These are phyloP conservation scores for Eurystomus glaucurus DNA, from an alignment of 2,797 vertebrate species.

Conservation along the genomic window DNA sequence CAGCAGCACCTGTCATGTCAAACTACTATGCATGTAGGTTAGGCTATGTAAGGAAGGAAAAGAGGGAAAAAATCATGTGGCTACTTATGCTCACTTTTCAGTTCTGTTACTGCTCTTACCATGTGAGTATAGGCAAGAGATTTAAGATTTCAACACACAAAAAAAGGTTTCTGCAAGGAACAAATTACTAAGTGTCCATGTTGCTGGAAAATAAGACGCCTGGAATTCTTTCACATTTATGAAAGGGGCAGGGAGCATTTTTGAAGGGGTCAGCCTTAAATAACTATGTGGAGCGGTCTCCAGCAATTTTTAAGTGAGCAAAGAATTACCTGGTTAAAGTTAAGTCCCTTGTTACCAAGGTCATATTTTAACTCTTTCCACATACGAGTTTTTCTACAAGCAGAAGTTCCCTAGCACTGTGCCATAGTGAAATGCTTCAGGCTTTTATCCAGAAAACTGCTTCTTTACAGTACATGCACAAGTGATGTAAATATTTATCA, in stretches of 20 bases:
- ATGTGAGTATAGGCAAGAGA: not conserved
- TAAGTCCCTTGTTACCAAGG: not conserved
- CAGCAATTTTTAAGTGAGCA: not conserved
- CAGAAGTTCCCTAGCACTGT: not conserved
- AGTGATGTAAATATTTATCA: not conserved
- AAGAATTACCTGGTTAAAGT: not conserved
- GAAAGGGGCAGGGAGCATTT: not conserved
- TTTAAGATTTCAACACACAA: not conserved
- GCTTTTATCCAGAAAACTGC: not conserved
- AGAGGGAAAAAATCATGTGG: not conserved
- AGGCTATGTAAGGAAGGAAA: not conserved
- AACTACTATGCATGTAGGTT: not conserved
- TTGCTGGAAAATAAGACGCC: not conserved
- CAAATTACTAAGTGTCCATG: not conserved
- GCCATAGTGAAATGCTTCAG: not conserved
- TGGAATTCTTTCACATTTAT: not conserved
- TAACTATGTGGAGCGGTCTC: not conserved
- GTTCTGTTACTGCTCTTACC: not conserved
- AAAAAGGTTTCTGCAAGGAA: not conserved
- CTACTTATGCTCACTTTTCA: not conserved
- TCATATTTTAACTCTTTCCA: not conserved
- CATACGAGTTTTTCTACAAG: not conserved
- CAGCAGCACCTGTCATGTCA: not conserved
- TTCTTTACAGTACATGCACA: not conserved
- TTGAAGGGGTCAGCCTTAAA: not conserved